Conservation (phyloP, 2,113 vertebrate genomes). For the Centropristis striata region DNA sequence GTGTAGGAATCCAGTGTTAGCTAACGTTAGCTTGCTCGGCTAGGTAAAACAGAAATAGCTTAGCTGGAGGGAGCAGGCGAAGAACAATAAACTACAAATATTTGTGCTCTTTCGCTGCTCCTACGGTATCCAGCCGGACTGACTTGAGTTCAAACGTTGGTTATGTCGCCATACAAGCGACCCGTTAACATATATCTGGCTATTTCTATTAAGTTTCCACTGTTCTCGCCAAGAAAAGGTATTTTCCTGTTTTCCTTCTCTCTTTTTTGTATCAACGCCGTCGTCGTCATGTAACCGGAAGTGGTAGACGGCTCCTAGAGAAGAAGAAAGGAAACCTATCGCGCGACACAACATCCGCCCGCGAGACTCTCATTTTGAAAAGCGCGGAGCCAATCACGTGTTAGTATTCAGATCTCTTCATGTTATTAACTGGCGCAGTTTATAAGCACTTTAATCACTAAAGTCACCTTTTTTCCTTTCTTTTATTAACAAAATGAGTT, state of each 20-base stretch:
- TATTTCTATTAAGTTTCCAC: constrained; percentile 60
- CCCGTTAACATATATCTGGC: not conserved
- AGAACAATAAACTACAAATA: constrained; percentile 83
- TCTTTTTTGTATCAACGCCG: constrained; percentile 79
- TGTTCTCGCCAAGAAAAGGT: constrained; percentile 67
- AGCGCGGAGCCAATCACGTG: constrained; percentile 68
- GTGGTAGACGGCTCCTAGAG: constrained; percentile 73
- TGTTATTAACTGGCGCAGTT: not conserved
- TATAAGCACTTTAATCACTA: not conserved
- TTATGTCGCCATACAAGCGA: not conserved
- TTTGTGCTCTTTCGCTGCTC: constrained; percentile 23
- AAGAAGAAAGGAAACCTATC: constrained; percentile 80
- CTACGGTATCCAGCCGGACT: not conserved
- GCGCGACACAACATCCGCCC: constrained; percentile 61
- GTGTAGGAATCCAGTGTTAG: constrained; percentile 62
- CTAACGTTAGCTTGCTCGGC: constrained; percentile 65
- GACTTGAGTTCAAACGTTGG: not conserved
- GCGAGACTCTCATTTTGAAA: constrained; percentile 77
- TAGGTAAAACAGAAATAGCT: constrained; percentile 73
- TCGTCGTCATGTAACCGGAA: constrained; percentile 85
- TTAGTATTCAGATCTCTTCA: not conserved
- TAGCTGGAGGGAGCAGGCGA: constrained; percentile 69
- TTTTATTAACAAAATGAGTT: not conserved
- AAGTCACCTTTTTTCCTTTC: not conserved
- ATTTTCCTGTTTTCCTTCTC: constrained; percentile 83